These are phyloP conservation scores for Nycticryphes semicollaris DNA, from an alignment of 2,113 vertebrate genomes.

Conservation along the genomic window DNA sequence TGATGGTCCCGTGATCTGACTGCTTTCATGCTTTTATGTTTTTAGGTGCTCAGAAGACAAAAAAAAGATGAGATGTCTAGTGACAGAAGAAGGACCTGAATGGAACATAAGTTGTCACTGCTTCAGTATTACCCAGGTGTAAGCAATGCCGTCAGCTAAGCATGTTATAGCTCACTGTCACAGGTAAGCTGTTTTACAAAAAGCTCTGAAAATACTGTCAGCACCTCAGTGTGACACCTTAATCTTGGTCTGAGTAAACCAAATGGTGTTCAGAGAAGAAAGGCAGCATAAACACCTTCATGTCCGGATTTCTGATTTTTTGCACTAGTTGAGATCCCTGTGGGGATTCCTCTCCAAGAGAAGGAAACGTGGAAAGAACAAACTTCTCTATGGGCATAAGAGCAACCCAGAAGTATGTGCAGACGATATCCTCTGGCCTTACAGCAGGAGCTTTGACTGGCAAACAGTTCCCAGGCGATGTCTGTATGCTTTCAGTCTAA, in stretches of 20 bases:
- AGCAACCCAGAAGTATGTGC: background rate
- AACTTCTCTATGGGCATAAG: background rate
- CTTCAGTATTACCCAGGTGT: background rate
- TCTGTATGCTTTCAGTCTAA: background rate
- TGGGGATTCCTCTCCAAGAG: background rate
- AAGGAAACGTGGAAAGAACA: background rate
- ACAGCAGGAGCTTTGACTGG: background rate
- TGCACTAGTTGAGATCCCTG: background rate
- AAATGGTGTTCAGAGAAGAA: background rate
- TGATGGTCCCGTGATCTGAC: background rate
- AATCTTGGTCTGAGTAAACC: background rate
- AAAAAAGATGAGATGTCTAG: background rate
- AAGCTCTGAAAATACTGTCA: background rate
- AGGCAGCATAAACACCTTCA: background rate
- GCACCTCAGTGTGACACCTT: background rate
- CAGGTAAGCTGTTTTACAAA: background rate
- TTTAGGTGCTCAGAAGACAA: background rate
- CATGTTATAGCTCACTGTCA: background rate
- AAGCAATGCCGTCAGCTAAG: background rate
- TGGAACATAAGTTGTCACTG: background rate
- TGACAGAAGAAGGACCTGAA: background rate
- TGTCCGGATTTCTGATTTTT: background rate
- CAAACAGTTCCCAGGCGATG: background rate
- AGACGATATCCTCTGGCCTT: background rate
- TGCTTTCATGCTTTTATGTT: background rate